phyloP scores from a whole-genome alignment of 2,797 vertebrate species.

The Distichodus sexfasciatus region DNA sequence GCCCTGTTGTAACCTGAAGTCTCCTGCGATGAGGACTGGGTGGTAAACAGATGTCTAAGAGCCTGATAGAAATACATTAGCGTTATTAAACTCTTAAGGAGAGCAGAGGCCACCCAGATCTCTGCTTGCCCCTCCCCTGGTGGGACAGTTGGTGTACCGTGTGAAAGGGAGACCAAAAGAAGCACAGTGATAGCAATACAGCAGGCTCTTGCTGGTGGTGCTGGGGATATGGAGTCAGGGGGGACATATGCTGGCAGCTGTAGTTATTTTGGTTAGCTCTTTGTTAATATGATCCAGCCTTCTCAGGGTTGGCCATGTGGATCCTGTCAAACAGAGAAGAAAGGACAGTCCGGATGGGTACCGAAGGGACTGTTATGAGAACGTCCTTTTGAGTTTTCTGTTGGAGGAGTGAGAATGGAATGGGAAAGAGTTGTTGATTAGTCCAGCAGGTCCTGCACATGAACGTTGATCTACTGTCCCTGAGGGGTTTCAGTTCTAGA shows the following conservation, averaged over 20 bases:
- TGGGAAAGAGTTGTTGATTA: not conserved
- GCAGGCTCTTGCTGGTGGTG: too few species aligned
- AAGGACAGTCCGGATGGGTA: not conserved
- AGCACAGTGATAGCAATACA: slow-evolving; percentile 48
- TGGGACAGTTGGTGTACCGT: slow-evolving; percentile 41
- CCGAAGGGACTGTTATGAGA: not conserved
- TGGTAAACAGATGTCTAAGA: slow-evolving; percentile 57
- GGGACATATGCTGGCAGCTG: slow-evolving; percentile 68
- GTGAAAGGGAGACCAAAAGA: slow-evolving; percentile 28
- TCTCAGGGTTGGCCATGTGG: slow-evolving; percentile 48
- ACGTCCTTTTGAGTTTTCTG: not conserved
- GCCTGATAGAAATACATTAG: slow-evolving; percentile 53
- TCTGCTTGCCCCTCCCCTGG: slow-evolving; percentile 22
- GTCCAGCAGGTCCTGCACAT: not conserved
- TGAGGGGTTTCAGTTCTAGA: not conserved
- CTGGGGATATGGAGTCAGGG: too few species aligned
- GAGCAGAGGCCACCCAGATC: slow-evolving; percentile 56
- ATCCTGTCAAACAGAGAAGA: slow-evolving; percentile 23
- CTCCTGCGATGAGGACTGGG: slow-evolving; percentile 28
- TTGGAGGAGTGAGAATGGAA: not conserved
- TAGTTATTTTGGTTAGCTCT: slow-evolving; percentile 68
- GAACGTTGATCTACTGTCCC: too few species aligned
- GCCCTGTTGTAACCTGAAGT: slow-evolving; percentile 29
- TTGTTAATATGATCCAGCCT: slow-evolving; percentile 57
- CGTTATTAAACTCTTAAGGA: slow-evolving; percentile 44